Evolutionary conservation across 2,888 invertebrate species (phyloP).

Genomic region (Meta bourneti): DNA sequence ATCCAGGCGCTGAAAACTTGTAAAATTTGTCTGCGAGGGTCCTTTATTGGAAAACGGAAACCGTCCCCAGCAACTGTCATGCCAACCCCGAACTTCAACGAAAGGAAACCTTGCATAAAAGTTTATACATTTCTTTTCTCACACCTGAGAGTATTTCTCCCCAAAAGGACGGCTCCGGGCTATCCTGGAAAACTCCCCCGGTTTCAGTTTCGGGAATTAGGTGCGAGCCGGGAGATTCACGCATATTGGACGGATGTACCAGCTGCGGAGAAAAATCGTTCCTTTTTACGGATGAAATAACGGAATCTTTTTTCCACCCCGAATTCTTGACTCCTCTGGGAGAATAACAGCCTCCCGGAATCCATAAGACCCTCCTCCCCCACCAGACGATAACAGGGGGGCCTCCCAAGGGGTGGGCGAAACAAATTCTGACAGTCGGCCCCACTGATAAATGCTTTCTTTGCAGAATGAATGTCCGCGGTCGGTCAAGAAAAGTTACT

Average conservation of each 20-base stretch:
- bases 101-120: no score
- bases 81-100: no score
- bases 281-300: constrained; percentile 62
- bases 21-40: no score
- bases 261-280: constrained; percentile 55
- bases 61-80: no score
- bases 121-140: no score
- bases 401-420: constrained; percentile 27
- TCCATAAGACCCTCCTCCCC: constrained; percentile 16
- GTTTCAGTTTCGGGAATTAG: no score
- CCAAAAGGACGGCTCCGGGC: no score
- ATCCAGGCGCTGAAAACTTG: no score
- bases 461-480: constrained; percentile 68
- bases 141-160: no score
- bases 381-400: constrained; percentile 57
- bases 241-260: background rate
- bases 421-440: constrained; percentile 70
- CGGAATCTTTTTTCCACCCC: constrained; percentile 14
- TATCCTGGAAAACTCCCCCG: no score
- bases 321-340: constrained; percentile 9
- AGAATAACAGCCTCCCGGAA: constrained; percentile 13
- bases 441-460: constrained; percentile 73
- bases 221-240: no score
- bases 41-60: no score
- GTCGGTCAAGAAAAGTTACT: constrained; percentile 75